phyloP scores from a whole-genome alignment of 2,888 invertebrate species.

The Hirtodrosophila duncani region DNA sequence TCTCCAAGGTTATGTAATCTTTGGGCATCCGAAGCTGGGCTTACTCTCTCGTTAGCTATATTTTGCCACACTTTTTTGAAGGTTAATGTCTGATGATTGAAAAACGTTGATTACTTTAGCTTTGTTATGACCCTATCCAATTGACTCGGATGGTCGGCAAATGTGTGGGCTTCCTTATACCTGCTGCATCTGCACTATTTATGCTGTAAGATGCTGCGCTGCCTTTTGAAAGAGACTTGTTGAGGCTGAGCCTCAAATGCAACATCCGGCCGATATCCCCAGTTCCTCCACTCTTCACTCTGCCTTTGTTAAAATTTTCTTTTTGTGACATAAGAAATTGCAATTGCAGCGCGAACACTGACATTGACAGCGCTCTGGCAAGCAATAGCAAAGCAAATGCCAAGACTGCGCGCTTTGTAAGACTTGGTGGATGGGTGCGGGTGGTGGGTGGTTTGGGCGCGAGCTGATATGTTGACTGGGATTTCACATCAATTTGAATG shows the following conservation, averaged over 20 bases:
- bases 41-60: no score
- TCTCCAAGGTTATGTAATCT: no score
- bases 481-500: conserved; percentile 68
- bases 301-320: conserved; percentile 5
- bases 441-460: conserved; percentile 16
- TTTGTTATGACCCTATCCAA: no score
- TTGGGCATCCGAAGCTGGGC: no score
- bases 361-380: conserved; percentile 59
- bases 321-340: conserved; percentile 46
- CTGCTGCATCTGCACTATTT: no score
- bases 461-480: conserved; percentile 39
- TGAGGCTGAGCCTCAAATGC: conserved; percentile 24
- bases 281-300: conserved; percentile 15
- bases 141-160: no score
- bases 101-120: no score
- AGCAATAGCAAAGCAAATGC: conserved; percentile 28
- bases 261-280: not conserved
- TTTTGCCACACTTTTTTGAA: no score
- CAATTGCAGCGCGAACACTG: conserved; percentile 55
- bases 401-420: no score
- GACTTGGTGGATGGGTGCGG: not conserved
- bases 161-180: no score
- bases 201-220: no score
- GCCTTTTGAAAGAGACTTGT: conserved; percentile 21
- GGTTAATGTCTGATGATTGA: no score